Percentiles rank a stretch among this genome's conserved stretches.
phyloP scores from a whole-genome alignment of 2,113 vertebrate species.

The Larimichthys crocea region DNA sequence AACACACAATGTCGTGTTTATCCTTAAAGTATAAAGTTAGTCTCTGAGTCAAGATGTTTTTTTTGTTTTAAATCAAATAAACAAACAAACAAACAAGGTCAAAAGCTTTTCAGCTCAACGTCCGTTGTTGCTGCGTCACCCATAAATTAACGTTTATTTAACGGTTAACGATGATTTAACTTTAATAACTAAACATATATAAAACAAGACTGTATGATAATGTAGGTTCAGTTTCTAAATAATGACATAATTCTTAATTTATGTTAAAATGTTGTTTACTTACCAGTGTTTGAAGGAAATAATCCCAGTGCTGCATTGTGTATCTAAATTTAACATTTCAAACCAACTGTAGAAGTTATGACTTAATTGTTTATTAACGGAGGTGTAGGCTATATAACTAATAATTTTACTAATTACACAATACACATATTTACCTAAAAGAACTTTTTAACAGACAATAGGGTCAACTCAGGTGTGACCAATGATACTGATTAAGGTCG shows the following conservation, averaged over 20 bases:
- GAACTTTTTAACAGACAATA: too few species aligned
- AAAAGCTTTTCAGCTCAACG: background rate
- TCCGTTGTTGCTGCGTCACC: background rate
- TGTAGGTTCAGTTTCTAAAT: background rate
- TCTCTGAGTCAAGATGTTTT: background rate
- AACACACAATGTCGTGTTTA: background rate
- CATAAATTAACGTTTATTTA: background rate
- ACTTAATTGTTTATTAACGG: too few species aligned
- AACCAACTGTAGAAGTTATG: too few species aligned
- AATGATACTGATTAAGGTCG: too few species aligned
- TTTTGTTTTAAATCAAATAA: background rate
- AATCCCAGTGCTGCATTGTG: accelerated
- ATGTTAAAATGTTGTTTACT: background rate
- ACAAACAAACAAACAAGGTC: background rate
- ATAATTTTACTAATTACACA: too few species aligned
- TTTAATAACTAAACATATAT: background rate
- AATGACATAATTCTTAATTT: too few species aligned
- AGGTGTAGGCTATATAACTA: too few species aligned
- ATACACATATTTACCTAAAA: too few species aligned
- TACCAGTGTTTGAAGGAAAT: background rate
- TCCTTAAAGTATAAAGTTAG: background rate
- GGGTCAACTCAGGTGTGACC: too few species aligned
- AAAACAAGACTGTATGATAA: background rate
- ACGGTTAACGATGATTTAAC: too few species aligned
- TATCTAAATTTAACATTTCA: background rate